Percentiles rank a stretch among this genome's conserved stretches.
Conservation (phyloP, 2,888 invertebrate species). For the Tupiocoris notatus region DNA sequence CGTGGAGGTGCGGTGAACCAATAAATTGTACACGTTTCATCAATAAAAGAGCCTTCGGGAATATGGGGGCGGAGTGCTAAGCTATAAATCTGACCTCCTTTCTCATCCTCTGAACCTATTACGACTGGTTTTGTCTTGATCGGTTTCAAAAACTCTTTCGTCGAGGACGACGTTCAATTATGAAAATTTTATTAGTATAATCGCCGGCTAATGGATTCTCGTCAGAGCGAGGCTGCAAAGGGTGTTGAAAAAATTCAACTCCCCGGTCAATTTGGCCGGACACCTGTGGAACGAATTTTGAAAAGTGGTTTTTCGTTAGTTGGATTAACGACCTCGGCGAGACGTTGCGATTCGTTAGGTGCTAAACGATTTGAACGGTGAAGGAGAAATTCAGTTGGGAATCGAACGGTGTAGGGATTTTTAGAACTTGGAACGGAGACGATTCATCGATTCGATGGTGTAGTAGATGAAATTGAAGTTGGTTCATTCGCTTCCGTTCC, state of each 20-base stretch:
- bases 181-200: slow-evolving; percentile 33
- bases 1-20: slow-evolving; percentile 1
- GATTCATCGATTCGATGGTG: too few species aligned
- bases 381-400: background rate
- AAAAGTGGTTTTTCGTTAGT: background rate
- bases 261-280: background rate
- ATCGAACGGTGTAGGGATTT: background rate
- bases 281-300: background rate
- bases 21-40: slow-evolving; percentile 28
- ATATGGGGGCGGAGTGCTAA: slow-evolving; percentile 1
- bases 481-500: too few species aligned
- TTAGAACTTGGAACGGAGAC: too few species aligned
- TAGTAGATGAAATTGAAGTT: too few species aligned
- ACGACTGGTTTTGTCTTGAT: slow-evolving; percentile 19
- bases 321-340: background rate
- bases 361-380: background rate
- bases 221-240: background rate
- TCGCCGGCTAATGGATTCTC: slow-evolving; percentile 21
- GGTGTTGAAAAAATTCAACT: slow-evolving; percentile 20
- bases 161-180: slow-evolving; percentile 35
- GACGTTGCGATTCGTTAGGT: background rate
- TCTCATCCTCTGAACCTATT: slow-evolving; percentile 6
- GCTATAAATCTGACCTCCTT: slow-evolving; percentile 16
- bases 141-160: slow-evolving; percentile 7
- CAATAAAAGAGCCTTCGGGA: slow-evolving; percentile 4